Conservation (phyloP, 1,140 invertebrate genomes). For the Chrysomallon squamiferum region DNA sequence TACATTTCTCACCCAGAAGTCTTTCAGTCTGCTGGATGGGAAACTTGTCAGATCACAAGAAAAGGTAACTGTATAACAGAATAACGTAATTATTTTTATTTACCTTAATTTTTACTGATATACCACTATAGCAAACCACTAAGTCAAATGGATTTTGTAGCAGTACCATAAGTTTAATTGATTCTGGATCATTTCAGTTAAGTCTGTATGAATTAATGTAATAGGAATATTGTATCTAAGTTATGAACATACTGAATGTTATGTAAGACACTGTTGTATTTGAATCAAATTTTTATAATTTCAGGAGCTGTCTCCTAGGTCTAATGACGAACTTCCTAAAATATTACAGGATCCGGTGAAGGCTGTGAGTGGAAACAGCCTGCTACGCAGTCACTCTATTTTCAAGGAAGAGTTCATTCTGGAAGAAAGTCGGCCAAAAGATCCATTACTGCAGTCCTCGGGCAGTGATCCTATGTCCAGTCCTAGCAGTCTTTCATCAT, state of each 20-base stretch:
- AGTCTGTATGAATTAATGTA: too few relatives aligned
- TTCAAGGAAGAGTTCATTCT: constrained; percentile 56
- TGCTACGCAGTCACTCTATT: constrained; percentile 40
- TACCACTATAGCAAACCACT: too few relatives aligned
- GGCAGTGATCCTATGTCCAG: constrained; percentile 29
- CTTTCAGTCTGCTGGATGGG: constrained; percentile 23
- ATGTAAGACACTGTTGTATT: too few relatives aligned
- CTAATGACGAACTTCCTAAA: constrained; percentile 32
- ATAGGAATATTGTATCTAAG: too few relatives aligned
- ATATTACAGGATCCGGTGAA: constrained; percentile 16
- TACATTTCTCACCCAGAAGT: constrained; percentile 36
- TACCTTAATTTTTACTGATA: too few relatives aligned
- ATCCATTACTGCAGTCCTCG: constrained; percentile 40
- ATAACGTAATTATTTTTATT: too few relatives aligned
- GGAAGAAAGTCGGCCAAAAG: constrained; percentile 53
- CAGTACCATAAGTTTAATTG: too few relatives aligned
- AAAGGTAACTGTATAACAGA: neutral
- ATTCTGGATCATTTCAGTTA: too few relatives aligned
- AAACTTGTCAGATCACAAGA: constrained; percentile 15
- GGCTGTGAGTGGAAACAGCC: constrained; percentile 13
- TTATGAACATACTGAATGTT: too few relatives aligned
- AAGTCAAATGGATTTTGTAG: too few relatives aligned
- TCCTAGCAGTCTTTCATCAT: constrained; percentile 16
- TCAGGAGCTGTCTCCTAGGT: constrained; percentile 41
- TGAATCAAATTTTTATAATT: too few relatives aligned